phyloP scores from a whole-genome alignment of 2,888 invertebrate genomes.

The Andrena trimmerana region DNA sequence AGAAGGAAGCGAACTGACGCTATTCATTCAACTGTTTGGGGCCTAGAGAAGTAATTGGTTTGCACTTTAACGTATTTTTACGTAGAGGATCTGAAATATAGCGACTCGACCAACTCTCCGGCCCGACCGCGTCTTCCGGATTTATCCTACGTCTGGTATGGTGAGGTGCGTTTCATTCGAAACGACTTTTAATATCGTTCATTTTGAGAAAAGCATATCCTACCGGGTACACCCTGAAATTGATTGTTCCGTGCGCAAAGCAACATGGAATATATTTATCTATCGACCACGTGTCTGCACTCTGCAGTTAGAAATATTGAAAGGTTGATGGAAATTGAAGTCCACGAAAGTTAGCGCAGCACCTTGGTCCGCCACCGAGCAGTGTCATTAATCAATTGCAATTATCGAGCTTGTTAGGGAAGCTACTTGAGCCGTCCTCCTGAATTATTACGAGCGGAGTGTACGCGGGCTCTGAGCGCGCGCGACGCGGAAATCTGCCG shows the following conservation, averaged over 20 bases:
- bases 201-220: neutral
- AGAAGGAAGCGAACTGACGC: no score
- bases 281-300: no score
- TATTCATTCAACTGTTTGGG: no score
- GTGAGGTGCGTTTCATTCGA: neutral
- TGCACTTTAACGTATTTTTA: no score
- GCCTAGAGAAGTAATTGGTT: no score
- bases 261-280: no score
- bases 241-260: no score
- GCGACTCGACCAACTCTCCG: no score
- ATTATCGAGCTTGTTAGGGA: constrained; percentile 31
- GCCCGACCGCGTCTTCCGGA: neutral
- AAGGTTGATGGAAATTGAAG: constrained; percentile 2
- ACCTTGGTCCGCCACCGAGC: neutral
- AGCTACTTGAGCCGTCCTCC: neutral
- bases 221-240: no score
- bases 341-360: neutral
- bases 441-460: constrained; percentile 12
- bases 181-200: neutral
- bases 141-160: neutral
- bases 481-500: neutral
- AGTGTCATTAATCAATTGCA: constrained; percentile 8
- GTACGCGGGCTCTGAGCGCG: neutral
- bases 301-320: neutral
- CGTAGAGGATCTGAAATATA: no score